Evolutionary conservation across 1,140 invertebrate genomes (phyloP).

Genomic region (Gonatopus flavifemur): DNA sequence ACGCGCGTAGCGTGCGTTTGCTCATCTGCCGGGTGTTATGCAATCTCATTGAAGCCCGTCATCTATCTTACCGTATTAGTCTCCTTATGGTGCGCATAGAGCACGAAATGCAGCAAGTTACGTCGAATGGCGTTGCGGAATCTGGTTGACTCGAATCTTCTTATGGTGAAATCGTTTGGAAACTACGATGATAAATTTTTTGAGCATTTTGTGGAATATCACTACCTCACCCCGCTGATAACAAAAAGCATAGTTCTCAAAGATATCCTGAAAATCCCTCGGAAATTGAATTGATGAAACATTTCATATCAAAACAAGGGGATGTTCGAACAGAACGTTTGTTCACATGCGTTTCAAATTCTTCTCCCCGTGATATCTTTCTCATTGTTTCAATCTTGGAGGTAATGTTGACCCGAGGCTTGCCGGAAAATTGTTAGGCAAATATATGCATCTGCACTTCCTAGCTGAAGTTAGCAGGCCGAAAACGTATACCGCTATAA

Average conservation of each 20-base stretch:
- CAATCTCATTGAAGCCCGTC: constrained; percentile 36
- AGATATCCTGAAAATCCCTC: too few relatives aligned
- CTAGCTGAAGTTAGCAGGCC: constrained; percentile 17
- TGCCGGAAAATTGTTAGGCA: constrained; percentile 28
- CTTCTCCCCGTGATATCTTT: constrained; percentile 7
- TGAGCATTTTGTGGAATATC: too few relatives aligned
- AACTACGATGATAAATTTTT: too few relatives aligned
- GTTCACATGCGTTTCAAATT: constrained; percentile 14
- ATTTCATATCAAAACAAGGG: too few relatives aligned
- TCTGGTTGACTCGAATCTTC: too few relatives aligned
- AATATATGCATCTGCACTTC: constrained; percentile 24
- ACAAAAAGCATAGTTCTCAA: too few relatives aligned
- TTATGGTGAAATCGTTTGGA: too few relatives aligned
- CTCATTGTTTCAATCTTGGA: not conserved
- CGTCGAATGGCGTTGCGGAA: too few relatives aligned
- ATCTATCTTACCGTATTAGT: too few relatives aligned
- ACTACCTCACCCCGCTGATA: too few relatives aligned
- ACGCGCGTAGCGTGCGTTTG: constrained; percentile 20
- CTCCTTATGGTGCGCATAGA: not conserved
- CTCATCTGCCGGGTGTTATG: constrained; percentile 32
- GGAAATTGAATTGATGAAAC: too few relatives aligned
- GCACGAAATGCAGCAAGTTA: not conserved
- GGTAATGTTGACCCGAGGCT: constrained; percentile 1
- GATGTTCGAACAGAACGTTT: not conserved
- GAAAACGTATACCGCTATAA: constrained; percentile 26